These are phyloP conservation scores for Albula glossodonta DNA, from an alignment of 2,113 vertebrate genomes.

Conservation along the genomic window DNA sequence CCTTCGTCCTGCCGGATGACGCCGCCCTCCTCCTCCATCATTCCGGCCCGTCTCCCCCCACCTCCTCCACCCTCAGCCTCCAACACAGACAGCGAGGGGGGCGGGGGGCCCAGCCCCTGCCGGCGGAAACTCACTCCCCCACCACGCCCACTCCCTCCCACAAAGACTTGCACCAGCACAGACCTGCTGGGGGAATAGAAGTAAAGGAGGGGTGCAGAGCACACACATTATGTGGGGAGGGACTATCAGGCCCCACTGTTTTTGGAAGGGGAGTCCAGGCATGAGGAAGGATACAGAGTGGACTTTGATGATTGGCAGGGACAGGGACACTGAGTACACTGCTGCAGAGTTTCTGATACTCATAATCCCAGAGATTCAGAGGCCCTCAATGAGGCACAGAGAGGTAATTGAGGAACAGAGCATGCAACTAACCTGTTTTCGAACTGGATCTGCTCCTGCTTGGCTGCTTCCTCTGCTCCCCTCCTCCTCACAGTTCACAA, in stretches of 20 bases:
- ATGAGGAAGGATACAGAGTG: not conserved
- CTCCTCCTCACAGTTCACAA: not conserved
- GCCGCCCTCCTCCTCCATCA: not conserved
- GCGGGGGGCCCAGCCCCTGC: conserved; percentile 76
- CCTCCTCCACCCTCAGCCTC: conserved; percentile 11
- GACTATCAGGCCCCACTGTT: not conserved
- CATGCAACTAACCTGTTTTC: not conserved
- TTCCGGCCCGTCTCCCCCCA: conserved; percentile 1
- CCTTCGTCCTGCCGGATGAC: conserved; percentile 60
- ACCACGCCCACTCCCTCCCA: conserved; percentile 70
- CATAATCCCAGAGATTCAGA: not conserved
- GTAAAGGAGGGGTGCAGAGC: conserved; percentile 42
- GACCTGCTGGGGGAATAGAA: conserved; percentile 65
- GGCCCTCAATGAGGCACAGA: not conserved
- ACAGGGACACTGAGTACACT: not conserved
- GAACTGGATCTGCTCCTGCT: not conserved
- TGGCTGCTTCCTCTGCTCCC: not conserved
- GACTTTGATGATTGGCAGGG: not conserved
- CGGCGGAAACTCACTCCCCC: conserved; percentile 76
- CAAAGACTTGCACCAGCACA: conserved; percentile 78
- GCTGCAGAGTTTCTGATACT: not conserved
- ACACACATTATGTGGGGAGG: not conserved
- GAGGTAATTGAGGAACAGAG: not conserved
- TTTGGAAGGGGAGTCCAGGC: not conserved
- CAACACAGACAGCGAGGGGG: conserved; percentile 48